Conservation (phyloP, 2,797 vertebrate species). For the Tragopan temminckii region DNA sequence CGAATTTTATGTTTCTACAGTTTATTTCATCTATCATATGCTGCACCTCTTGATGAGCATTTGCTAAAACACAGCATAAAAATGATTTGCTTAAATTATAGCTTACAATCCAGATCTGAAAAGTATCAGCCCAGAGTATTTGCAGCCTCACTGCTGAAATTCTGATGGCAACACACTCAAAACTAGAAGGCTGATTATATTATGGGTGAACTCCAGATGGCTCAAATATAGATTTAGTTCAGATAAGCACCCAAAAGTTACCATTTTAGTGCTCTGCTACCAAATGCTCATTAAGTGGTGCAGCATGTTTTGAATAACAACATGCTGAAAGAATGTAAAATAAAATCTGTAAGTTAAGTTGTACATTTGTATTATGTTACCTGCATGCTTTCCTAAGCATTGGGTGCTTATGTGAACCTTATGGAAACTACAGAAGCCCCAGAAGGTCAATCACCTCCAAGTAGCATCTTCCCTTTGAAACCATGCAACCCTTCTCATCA, state of each 20-base stretch:
- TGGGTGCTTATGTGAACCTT: constrained; percentile 64
- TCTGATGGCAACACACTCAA: not conserved
- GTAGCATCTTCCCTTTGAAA: constrained; percentile 29
- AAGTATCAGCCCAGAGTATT: not conserved
- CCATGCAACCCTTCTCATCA: not conserved
- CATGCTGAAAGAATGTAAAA: constrained; percentile 30
- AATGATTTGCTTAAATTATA: not conserved
- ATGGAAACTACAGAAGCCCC: constrained; percentile 2
- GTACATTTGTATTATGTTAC: not conserved
- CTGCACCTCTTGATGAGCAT: constrained; percentile 72
- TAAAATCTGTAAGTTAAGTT: not conserved
- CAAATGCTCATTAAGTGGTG: constrained; percentile 50
- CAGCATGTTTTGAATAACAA: constrained; percentile 38
- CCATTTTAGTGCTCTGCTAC: constrained; percentile 22
- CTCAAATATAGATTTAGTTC: constrained; percentile 35
- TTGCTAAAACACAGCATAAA: constrained; percentile 54
- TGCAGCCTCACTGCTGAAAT: constrained; percentile 11
- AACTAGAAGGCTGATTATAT: not conserved
- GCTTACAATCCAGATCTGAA: constrained; percentile 23
- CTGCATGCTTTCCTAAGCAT: constrained; percentile 28
- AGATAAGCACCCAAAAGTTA: constrained; percentile 67
- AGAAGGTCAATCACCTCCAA: not conserved
- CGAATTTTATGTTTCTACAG: not conserved
- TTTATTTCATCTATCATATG: constrained; percentile 35
- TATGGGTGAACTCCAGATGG: constrained; percentile 17